Base-by-base conservation (phyloP, 2,113 vertebrate genomes). In the Lophochroa leadbeateri region DNA sequence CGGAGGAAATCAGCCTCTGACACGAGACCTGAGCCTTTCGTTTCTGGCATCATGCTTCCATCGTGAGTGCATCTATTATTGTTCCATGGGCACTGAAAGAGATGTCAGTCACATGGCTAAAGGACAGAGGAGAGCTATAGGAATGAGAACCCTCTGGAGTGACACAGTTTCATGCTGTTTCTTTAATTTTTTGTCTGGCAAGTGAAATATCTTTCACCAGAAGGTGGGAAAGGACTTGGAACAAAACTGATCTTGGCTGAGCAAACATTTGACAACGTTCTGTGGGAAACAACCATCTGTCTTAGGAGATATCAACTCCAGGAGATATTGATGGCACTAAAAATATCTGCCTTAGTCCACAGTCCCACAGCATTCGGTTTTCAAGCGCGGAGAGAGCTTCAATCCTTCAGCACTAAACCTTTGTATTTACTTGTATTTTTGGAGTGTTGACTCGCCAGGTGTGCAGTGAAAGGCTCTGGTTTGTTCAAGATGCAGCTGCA, bases 201-300 rank as follows among this genome's bases (percentile, higher is more conserved):
- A 97, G 93, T 95, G 83, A 95, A 96, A 92, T 80, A 33, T 16
- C 94, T 96, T 97, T 96, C 96, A 96, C 65, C 97, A 97, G 97
- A 97, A 97, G 97, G 97, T 97, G 96, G 95, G 96, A 96, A 97
- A 94, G 92, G 91, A 97, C 79, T 96, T 97, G 97, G 97, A 97
- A 97, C 90, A 96, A 96, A 96, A 96, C 61, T 95, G 82, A 96
- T 97, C 90, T 97, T 97, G 97, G 96, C 97, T 97, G 94, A 97
- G 95, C 96, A 97, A 97, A 97, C 97, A 96, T 97, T 97, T 97
- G 97, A 96, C 97, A 97, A 96, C 47, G 97, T 96, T 93, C 96
- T 94, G 92, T 95, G 72, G 94, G 96, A 97, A 97, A 97, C 94
- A 97, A 85, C 97, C 96, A 97, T 97, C 96, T 97, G 97, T 96